Evolutionary conservation across 2,797 vertebrate genomes (phyloP).

Genomic region (Prionace glauca): DNA sequence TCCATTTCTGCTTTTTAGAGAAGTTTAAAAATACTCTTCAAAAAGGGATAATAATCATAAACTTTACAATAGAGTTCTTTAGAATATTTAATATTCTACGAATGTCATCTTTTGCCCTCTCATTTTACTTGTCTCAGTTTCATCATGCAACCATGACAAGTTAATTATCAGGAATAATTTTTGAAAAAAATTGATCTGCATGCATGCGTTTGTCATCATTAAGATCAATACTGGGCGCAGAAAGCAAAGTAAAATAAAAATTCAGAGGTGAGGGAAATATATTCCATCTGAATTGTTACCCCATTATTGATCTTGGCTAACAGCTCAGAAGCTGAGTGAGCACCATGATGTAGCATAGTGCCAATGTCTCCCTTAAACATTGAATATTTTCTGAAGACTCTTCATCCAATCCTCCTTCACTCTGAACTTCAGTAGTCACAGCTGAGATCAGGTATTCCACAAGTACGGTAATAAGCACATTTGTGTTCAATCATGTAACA

Average conservation of each 20-base stretch:
- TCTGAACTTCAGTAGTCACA: background rate
- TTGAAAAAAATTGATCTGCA: too few species aligned
- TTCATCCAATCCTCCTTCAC: background rate
- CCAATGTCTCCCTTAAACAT: background rate
- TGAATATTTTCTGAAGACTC: background rate
- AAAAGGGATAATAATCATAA: background rate
- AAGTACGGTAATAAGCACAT: background rate
- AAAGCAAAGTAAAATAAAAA: too few species aligned
- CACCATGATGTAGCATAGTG: background rate
- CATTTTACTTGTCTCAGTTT: background rate
- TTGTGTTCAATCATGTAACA: background rate
- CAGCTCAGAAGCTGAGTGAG: background rate
- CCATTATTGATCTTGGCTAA: background rate
- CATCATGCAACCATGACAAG: background rate
- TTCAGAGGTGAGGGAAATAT: background rate
- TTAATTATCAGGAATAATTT: background rate
- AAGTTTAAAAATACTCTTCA: background rate
- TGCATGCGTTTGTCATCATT: background rate
- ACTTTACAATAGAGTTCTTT: background rate
- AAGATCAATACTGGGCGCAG: background rate
- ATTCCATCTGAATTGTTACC: background rate
- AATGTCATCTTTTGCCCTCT: background rate
- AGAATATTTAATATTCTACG: background rate
- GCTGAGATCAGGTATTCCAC: background rate
- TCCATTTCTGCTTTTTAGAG: background rate